phyloP scores from a whole-genome alignment of 2,888 invertebrate species.

The Prenolepis imparis region DNA sequence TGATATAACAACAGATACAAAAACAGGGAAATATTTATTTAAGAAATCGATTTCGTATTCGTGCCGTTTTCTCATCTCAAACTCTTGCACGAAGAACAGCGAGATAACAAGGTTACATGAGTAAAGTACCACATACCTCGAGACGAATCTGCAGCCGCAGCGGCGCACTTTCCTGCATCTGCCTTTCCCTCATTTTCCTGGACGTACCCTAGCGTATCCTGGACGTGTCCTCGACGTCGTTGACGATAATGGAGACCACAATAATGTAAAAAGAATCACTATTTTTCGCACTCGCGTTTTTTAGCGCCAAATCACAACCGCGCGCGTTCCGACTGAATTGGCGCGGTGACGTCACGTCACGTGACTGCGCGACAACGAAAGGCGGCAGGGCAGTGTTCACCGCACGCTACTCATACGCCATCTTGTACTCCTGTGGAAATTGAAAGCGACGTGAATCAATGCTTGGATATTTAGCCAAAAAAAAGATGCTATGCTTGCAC shows the following conservation, averaged over 20 bases:
- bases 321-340: slow-evolving; percentile 2
- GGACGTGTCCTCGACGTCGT: slow-evolving; percentile 44
- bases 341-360: slow-evolving; percentile 1
- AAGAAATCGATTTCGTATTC: background rate
- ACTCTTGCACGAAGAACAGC: background rate
- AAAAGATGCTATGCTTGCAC: slow-evolving; percentile 13
- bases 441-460: slow-evolving; percentile 15
- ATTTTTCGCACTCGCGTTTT: background rate
- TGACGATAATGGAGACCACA: background rate
- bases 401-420: slow-evolving; percentile 1
- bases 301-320: background rate
- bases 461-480: background rate
- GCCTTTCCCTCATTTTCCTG: background rate
- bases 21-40: background rate
- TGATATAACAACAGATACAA: background rate
- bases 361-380: no score
- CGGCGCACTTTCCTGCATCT: background rate
- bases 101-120: slow-evolving; percentile 41
- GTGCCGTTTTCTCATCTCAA: background rate
- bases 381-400: background rate
- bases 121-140: slow-evolving; percentile 70
- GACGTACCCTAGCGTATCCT: background rate
- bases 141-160: slow-evolving; percentile 62
- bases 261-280: background rate
- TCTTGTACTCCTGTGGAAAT: background rate